phyloP scores from a whole-genome alignment of 2,888 invertebrate genomes.

The Lutraria lutraria region DNA sequence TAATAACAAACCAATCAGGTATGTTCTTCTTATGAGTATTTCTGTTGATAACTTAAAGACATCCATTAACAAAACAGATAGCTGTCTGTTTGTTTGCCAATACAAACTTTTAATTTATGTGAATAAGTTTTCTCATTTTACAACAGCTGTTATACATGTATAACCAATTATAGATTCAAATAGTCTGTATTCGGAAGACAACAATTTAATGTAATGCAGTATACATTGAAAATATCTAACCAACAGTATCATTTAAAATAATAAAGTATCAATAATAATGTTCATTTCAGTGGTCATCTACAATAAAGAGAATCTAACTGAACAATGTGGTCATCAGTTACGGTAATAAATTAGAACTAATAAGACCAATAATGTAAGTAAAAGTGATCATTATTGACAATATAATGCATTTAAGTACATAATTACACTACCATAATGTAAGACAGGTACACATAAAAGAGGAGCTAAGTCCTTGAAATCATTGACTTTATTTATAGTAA shows the following conservation, averaged over 20 bases:
- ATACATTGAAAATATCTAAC: not conserved
- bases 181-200: not conserved
- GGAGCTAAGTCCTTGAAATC: not conserved
- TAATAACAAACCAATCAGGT: no score
- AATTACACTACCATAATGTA: slow-evolving; percentile 13
- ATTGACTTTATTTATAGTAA: not conserved
- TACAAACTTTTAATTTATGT: not conserved
- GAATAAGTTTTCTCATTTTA: not conserved
- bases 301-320: not conserved
- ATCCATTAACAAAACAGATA: not conserved
- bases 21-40: no score
- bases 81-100: not conserved
- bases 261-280: not conserved
- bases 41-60: not conserved
- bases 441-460: not conserved
- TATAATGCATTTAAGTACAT: not conserved
- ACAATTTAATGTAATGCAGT: not conserved
- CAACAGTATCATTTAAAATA: not conserved
- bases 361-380: not conserved
- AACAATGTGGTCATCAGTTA: not conserved
- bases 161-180: no score
- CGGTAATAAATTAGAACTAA: not conserved
- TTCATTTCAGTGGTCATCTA: not conserved
- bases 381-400: slow-evolving; percentile 2
- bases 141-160: not conserved